Percentiles rank a stretch among this genome's conserved stretches.
Evolutionary conservation across 2,888 invertebrate genomes (phyloP).

Genomic region (Encarsia formosa): DNA sequence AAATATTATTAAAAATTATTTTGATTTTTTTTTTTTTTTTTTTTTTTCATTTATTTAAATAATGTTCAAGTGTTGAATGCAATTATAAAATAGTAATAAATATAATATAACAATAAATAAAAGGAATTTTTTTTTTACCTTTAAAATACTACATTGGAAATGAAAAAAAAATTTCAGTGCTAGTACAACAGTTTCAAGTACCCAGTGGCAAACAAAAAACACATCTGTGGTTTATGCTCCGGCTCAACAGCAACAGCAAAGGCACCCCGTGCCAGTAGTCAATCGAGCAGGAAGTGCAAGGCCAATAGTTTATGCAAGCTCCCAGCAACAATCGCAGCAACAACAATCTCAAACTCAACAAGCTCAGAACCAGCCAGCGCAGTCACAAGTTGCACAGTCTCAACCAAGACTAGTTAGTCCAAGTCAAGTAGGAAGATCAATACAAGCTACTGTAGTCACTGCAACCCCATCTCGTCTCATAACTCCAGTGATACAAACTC

Average conservation of each 20-base stretch:
- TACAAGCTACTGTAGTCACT: slow-evolving; percentile 45
- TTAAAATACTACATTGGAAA: not conserved
- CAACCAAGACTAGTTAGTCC: slow-evolving; percentile 44
- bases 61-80: not conserved
- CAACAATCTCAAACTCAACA: slow-evolving; percentile 34
- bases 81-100: too few relatives aligned
- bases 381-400: slow-evolving; percentile 6
- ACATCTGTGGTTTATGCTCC: slow-evolving; percentile 45
- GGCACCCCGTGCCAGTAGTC: slow-evolving; percentile 42
- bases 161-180: slow-evolving; percentile 30
- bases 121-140: not conserved
- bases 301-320: slow-evolving; percentile 30
- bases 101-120: not conserved
- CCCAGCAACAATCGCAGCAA: slow-evolving; percentile 2
- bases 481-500: slow-evolving; percentile 44
- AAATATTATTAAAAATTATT: slow-evolving; percentile 2
- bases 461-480: slow-evolving; percentile 44
- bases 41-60: slow-evolving; percentile 1
- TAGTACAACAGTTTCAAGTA: slow-evolving; percentile 39
- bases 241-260: too few relatives aligned
- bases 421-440: slow-evolving; percentile 39
- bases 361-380: not conserved
- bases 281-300: slow-evolving; percentile 39
- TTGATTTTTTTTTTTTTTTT: not conserved
- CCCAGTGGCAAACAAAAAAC: slow-evolving; percentile 46